These are phyloP conservation scores for Pentalonia nigronervosa DNA, from an alignment of 1,140 invertebrate genomes.

Conservation along the genomic window DNA sequence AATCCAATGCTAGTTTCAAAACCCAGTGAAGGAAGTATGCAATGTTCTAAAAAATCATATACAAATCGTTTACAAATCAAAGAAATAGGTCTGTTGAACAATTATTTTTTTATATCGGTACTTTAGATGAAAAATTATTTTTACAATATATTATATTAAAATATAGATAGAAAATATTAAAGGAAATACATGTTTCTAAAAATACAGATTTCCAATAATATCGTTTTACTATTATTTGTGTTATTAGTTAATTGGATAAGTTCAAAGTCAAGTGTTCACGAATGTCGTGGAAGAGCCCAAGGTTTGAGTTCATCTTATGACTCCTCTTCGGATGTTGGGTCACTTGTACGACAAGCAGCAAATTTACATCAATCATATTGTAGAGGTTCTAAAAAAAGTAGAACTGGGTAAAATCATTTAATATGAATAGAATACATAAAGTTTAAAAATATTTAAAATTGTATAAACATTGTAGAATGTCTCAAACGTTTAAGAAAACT, in stretches of 20 bases:
- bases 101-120: background rate
- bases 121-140: background rate
- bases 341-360: conserved; percentile 61
- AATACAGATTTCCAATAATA: background rate
- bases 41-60: conserved; percentile 62
- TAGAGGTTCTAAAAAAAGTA: conserved; percentile 63
- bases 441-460: background rate
- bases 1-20: conserved; percentile 73
- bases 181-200: too few species aligned
- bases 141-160: background rate
- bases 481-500: conserved; percentile 73
- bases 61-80: conserved; percentile 49
- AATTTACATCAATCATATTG: conserved; percentile 62
- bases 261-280: conserved; percentile 33
- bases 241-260: conserved; percentile 54
- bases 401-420: conserved; percentile 60
- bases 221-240: background rate
- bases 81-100: conserved; percentile 54
- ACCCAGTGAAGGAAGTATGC: conserved; percentile 78
- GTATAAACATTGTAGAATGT: conserved; percentile 64
- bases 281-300: conserved; percentile 64
- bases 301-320: conserved; percentile 69
- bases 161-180: background rate
- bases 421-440: background rate
- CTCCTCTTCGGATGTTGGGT: conserved; percentile 69